phyloP scores from a whole-genome alignment of 2,797 vertebrate genomes.

The Heliangelus exortis region DNA sequence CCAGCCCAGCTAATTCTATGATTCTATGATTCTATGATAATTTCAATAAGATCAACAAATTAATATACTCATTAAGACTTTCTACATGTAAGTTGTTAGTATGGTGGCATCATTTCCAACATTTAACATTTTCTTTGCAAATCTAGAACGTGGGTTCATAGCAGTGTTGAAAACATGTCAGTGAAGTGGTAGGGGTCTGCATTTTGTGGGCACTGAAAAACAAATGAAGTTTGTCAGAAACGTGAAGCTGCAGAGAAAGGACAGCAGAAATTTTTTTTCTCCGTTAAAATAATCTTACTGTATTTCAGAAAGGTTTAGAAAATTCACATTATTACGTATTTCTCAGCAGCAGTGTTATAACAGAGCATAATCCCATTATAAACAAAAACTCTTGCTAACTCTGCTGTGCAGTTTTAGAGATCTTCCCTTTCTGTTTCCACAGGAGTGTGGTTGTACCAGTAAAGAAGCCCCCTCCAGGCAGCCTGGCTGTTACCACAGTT shows the following conservation, averaged over 20 bases:
- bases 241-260: neutral
- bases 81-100: neutral
- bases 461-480: slow-evolving; percentile 91
- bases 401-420: neutral
- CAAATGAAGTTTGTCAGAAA: neutral
- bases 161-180: neutral
- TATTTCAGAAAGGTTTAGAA: neutral
- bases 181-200: neutral
- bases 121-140: neutral
- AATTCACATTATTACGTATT: neutral
- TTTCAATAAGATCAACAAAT: neutral
- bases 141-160: neutral
- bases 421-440: neutral
- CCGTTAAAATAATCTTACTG: neutral
- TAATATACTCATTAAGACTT: neutral
- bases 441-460: slow-evolving; percentile 97
- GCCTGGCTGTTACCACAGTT: slow-evolving; percentile 87
- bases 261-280: neutral
- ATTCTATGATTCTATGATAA: too few relatives aligned
- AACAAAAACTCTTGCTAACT: neutral
- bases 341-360: accelerated
- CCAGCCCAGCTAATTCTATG: too few relatives aligned
- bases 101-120: neutral
- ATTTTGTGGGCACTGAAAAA: neutral
- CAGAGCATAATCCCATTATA: neutral